Base-by-base conservation (phyloP, 1,140 invertebrate genomes). In the Lysiphlebus fabarum region DNA sequence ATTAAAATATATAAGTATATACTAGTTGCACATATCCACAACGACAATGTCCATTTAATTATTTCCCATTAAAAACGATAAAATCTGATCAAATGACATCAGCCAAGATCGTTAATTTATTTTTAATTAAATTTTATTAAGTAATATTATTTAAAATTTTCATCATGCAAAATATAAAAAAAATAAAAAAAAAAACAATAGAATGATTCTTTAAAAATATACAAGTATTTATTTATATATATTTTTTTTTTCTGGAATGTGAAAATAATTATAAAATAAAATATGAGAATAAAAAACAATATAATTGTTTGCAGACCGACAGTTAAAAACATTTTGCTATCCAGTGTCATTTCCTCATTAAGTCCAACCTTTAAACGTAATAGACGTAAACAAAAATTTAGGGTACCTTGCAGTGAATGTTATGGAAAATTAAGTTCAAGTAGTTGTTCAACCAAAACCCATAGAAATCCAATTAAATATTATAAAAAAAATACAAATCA, bases 301-400 rank as follows among this genome's bases (percentile, higher is more conserved):
- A 61, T 77, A 65, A 71, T 79, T 80, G 72, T 80, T 80, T 79
- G 63, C 77, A 80, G 77, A 79, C 76, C 76, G 74, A 78, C 76
- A 78, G 73, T 80, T 78, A 79, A 79, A 77, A 80, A 75, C 76
- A 74, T 78, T 71, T 76, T 74, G 71, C 76, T 78, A 77, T 77
- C 77, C 74, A 74, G 75, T 77, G 76, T 77, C 78, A 74, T 75
- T 73, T 78, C 71, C 73, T 76, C 75, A 65, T 71, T 74, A 64
- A 71, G 73, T 70, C 62, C 62, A 69, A 70, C 74, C 75, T 68
- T 67, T 80, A 80, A 76, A 73, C 78, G 77, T 75, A 71, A 68
- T 80, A 80, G 78, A 75, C 75, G 77, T 71, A 79, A 71, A 74
- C 78, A 80, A 76, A 77, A 71, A 75, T 66, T 76, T 77, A 79